These are phyloP conservation scores for Heliconius eleuchia DNA, from an alignment of 1,140 invertebrate species.

Conservation along the genomic window DNA sequence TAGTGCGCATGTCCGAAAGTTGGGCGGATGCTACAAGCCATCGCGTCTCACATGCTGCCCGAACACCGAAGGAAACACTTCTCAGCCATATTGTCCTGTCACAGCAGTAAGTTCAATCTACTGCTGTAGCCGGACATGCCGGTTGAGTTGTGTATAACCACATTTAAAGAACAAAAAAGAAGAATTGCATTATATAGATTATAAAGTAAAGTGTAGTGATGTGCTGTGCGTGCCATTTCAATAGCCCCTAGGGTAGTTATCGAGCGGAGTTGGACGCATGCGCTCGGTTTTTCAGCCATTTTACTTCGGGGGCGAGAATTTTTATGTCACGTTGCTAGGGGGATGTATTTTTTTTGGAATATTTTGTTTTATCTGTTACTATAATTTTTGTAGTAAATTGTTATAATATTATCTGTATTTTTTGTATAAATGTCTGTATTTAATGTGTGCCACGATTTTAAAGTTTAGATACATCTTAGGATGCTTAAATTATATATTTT, in stretches of 20 bases:
- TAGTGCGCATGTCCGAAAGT: slow-evolving; percentile 45
- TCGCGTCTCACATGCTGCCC: slow-evolving; percentile 69
- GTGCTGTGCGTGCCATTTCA: slow-evolving; percentile 29
- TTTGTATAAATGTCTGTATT: background rate
- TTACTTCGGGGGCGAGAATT: slow-evolving; percentile 12
- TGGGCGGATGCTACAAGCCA: slow-evolving; percentile 51
- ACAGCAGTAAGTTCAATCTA: slow-evolving; percentile 93
- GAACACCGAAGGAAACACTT: slow-evolving; percentile 60
- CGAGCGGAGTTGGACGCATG: slow-evolving; percentile 70
- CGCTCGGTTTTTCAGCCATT: slow-evolving; percentile 37
- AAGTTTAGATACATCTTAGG: background rate
- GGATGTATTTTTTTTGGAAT: slow-evolving; percentile 17
- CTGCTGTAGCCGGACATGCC: slow-evolving; percentile 94
- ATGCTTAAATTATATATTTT: background rate
- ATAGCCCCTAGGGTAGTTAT: slow-evolving; percentile 47
- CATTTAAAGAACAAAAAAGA: background rate
- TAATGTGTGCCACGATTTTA: background rate
- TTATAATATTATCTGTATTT: background rate
- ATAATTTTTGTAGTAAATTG: background rate
- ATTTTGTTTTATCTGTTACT: background rate
- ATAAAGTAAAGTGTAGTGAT: slow-evolving; percentile 24
- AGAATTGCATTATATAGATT: slow-evolving; percentile 10
- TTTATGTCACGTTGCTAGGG: slow-evolving; percentile 19
- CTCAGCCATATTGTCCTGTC: slow-evolving; percentile 95
- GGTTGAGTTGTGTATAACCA: slow-evolving; percentile 73